These are phyloP conservation scores for Ectemnius continuus DNA, from an alignment of 2,888 invertebrate genomes.

Conservation along the genomic window DNA sequence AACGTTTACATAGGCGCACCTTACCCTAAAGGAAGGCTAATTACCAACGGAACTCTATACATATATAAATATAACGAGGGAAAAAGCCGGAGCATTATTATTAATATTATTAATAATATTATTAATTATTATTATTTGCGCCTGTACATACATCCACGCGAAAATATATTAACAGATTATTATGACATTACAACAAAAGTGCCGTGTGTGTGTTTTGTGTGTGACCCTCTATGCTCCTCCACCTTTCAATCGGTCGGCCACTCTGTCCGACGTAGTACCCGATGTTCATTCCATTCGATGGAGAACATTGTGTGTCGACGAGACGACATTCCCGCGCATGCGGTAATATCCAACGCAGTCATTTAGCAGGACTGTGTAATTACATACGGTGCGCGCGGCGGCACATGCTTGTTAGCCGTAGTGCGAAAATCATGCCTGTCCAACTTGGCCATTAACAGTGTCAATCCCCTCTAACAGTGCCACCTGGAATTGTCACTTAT, in stretches of 20 bases:
- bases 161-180: conserved; percentile 78
- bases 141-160: conserved; percentile 77
- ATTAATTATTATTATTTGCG: conserved; percentile 75
- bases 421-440: neutral
- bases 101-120: conserved; percentile 69
- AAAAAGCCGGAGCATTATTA: conserved; percentile 53
- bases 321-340: conserved; percentile 1
- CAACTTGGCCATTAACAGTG: neutral
- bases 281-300: conserved; percentile 19
- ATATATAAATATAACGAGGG: conserved; percentile 70
- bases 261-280: too few relatives aligned
- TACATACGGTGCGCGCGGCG: neutral
- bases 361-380: neutral
- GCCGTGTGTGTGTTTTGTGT: conserved; percentile 43
- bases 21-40: conserved; percentile 62
- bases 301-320: conserved; percentile 10
- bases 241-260: conserved; percentile 1
- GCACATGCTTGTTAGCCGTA: neutral
- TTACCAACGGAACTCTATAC: conserved; percentile 67
- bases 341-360: neutral
- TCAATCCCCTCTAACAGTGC: neutral
- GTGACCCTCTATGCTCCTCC: too few relatives aligned
- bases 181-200: conserved; percentile 68
- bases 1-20: conserved; percentile 64
- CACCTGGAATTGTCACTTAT: neutral